These are phyloP conservation scores for Petrosia ficiformis DNA, from an alignment of 37 sponge, comb jelly and placozoan genomes.

Conservation along the genomic window DNA sequence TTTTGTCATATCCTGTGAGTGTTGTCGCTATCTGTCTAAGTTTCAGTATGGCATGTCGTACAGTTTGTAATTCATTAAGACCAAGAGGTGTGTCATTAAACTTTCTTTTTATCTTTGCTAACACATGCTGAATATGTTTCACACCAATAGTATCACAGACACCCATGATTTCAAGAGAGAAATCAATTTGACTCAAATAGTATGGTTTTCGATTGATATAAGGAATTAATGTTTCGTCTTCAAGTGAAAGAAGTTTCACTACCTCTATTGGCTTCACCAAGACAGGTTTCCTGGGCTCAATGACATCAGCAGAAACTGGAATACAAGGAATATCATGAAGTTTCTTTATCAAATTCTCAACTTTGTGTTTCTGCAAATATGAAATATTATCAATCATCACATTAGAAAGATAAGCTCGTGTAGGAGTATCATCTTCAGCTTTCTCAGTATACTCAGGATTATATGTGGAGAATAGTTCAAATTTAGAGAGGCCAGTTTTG, in stretches of 20 bases:
- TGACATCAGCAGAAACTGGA: conserved; percentile 11
- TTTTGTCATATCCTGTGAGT: not conserved
- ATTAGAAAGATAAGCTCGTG: not conserved
- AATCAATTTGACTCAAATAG: not conserved
- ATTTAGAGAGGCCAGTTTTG: conserved; percentile 5
- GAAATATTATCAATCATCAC: not conserved
- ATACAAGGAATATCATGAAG: conserved; percentile 16
- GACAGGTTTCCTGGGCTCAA: not conserved
- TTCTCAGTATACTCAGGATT: not conserved
- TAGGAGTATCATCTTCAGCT: not conserved
- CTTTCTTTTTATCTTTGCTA: not conserved
- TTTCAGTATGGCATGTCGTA: not conserved
- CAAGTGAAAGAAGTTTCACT: not conserved
- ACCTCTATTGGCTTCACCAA: not conserved
- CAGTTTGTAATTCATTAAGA: not conserved
- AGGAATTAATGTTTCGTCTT: not conserved
- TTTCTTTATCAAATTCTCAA: not conserved
- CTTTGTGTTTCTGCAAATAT: not conserved
- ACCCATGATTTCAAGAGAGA: not conserved
- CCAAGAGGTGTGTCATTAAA: not conserved
- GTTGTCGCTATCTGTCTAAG: no score
- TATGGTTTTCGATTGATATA: not conserved
- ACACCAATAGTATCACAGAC: not conserved
- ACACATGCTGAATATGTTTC: conserved; percentile 1
- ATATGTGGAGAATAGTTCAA: conserved; percentile 7